Percentiles rank a stretch among this genome's conserved stretches.
phyloP scores from a whole-genome alignment of 2,888 invertebrate species.

The Acleris laterana region DNA sequence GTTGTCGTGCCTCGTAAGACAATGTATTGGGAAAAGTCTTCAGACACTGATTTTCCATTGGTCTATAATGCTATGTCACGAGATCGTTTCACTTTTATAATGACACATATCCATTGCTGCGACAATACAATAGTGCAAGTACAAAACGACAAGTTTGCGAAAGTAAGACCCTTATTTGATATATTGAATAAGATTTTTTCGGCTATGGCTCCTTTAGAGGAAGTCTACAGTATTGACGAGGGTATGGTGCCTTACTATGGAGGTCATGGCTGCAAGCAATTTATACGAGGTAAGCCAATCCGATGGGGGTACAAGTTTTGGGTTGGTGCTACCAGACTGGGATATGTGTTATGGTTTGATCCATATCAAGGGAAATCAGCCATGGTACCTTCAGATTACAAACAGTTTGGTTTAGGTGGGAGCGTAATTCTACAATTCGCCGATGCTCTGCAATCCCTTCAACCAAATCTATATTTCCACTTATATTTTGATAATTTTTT shows the following conservation, averaged over 20 bases:
- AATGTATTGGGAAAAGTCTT: too few relatives aligned
- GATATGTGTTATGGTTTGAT: neutral
- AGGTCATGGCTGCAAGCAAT: neutral
- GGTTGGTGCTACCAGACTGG: neutral
- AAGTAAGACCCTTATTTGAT: neutral
- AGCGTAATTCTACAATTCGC: neutral
- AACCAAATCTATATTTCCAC: too few relatives aligned
- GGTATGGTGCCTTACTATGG: too few relatives aligned
- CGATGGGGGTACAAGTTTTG: neutral
- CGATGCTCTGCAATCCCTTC: too few relatives aligned
- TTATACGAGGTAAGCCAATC: neutral
- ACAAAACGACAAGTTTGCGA: neutral
- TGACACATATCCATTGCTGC: too few relatives aligned
- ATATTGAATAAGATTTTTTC: neutral
- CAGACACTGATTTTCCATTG: too few relatives aligned
- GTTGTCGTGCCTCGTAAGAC: neutral
- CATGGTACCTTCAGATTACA: neutral
- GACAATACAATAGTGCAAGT: neutral
- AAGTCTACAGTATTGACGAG: too few relatives aligned
- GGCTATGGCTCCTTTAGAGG: too few relatives aligned
- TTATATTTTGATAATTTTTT: neutral
- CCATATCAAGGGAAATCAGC: neutral
- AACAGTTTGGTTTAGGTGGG: neutral
- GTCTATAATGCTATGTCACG: neutral
- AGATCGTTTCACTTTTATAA: too few relatives aligned